Evolutionary conservation across 2,888 invertebrate species (phyloP), one percentile per base, ranked within the genome.

Genomic region (Melipona beecheii): DNA sequence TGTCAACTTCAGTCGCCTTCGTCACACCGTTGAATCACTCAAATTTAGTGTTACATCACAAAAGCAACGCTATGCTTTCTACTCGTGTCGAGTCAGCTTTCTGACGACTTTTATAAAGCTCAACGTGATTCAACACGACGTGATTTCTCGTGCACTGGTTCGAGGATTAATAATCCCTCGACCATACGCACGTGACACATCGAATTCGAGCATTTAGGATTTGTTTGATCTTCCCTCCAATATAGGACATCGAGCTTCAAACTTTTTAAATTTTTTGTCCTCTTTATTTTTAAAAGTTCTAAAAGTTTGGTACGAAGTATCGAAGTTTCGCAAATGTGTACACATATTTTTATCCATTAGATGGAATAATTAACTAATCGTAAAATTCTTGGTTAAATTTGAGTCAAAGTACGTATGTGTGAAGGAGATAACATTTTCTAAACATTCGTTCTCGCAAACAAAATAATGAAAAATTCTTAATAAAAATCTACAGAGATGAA

Each of bases 61-160:
- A 70, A 36, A 54, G 31, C 54, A 70, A 54, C 69, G 27, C 1
- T n/a, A 17, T 31, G 21, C 52, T 21, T 21, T 31, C 27, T 5
- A 15, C 31, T 9, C 54, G 54, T 36, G n/a, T 36, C 70, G 70
- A 56, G 27, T 52, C 52, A 52, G 27, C 69, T 1, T 11, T n/a
- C 68, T 68, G 68, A 52, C 50, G 6, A n/a, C 50, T 69, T 69
- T 69, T 52, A 69, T 69, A 27, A 27, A 54, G 52, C 69, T 21
- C 21, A 15, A 54, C 52, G 31, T 21, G 52, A 69, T 21, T 52
- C 27, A 21, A 69, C 69, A 13, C 52, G 69, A 52, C 31, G 70
- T 36, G 31, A 56, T 70, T 31, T 54, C 31, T 21, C 31, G n/a
- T 70, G 0, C n/a, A 36, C 31, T 19, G 21, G 21, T 21, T 19